Conservation (phyloP, 2,797 vertebrate genomes). For the Galago senegalensis region DNA sequence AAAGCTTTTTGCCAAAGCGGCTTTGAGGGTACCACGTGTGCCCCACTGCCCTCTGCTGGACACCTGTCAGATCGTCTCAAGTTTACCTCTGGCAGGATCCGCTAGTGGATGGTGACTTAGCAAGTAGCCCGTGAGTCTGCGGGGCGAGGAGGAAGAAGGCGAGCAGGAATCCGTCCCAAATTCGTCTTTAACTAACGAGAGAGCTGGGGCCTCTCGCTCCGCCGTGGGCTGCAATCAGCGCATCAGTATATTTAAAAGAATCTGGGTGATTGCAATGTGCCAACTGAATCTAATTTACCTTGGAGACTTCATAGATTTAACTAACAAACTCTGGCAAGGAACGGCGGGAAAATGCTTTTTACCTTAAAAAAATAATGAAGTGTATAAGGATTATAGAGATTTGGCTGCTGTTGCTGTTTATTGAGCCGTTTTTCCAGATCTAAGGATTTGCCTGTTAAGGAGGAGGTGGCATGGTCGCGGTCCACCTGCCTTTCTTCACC, state of each 20-base stretch:
- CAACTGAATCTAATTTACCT: background rate
- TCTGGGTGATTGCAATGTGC: background rate
- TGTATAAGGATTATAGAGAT: background rate
- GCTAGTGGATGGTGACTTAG: background rate
- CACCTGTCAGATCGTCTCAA: background rate
- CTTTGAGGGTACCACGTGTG: background rate
- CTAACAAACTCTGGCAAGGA: background rate
- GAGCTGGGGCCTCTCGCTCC: background rate
- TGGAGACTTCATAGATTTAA: background rate
- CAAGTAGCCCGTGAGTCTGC: background rate
- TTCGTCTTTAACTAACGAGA: background rate
- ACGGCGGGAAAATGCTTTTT: background rate
- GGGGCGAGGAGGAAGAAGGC: accelerated
- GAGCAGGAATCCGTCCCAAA: background rate
- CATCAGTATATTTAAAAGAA: background rate
- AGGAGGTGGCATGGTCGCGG: background rate
- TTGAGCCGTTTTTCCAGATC: background rate
- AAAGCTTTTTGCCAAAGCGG: background rate
- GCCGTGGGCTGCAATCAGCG: background rate
- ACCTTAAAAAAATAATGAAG: background rate
- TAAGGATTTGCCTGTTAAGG: background rate
- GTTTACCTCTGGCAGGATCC: background rate
- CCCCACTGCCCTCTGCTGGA: conserved; percentile 49
- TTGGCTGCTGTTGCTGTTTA: background rate
- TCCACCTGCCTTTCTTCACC: accelerated